Base-by-base conservation (phyloP, 2,113 vertebrate genomes). In the Callaeas wilsoni region DNA sequence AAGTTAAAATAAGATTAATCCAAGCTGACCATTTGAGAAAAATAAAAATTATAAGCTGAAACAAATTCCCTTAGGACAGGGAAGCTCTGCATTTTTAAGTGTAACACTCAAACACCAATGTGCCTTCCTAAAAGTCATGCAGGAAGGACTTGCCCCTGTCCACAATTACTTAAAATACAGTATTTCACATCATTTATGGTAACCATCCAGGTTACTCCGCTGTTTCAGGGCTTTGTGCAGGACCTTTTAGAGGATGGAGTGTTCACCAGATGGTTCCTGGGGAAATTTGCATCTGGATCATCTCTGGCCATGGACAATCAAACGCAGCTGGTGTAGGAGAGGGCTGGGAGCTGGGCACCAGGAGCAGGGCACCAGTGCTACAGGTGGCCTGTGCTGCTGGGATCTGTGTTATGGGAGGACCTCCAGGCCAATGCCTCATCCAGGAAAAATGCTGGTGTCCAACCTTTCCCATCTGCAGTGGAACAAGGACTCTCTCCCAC, bases 21-120 rank as follows among this genome's bases (percentile, higher is more conserved):
- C 46, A 69, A 83, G 56, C 23, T 44, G 57, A 16, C 26, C 20
- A 44, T 23, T 17, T 49, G 21, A 71, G 30, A 33, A 46, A 83
- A 87, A 67, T 7, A 17, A 57, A 78, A 89, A 33, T 52, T 60
- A 80, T 5, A 41, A 55, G 22, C 12, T 77, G 55, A 21, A 85
- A 79, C 9, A 79, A n/a, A 29, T 16, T 73, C 33, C 44, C 18
- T 68, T 37, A n/a, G 52, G 30, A 32, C 3, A 16, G 21, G 26
- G 22, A n/a, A 79, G 39, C 7, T 39, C 23, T 9, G 10, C 11
- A 33, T 69, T 37, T 64, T 57, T 2, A 35, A 56, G 33, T 39
- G 8, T 20, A 33, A 2, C 3, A 32, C 9, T 27, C 35, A 47
- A 77, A 81, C 19, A 77, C 32, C 7, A 1, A 1, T 1, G 22